A percentile compares a stretch with the other conserved stretches of the same genome.
phyloP scores from a whole-genome alignment of 2,888 invertebrate species.

The Mesorhabditis sp. region DNA sequence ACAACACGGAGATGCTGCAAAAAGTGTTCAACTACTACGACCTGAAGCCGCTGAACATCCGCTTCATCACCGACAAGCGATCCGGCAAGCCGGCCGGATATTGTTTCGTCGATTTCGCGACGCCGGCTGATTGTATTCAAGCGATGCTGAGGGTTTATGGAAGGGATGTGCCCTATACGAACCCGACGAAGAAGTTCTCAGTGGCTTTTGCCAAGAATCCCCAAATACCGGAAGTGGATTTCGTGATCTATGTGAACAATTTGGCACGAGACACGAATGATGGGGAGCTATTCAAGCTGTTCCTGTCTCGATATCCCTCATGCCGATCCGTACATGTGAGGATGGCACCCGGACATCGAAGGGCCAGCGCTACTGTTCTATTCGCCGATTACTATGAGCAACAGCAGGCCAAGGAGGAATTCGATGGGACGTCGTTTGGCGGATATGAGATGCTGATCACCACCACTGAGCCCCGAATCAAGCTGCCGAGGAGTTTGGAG shows the following conservation, averaged over 20 bases:
- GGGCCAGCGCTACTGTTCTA: background rate
- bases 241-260: background rate
- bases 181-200: background rate
- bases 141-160: conserved; percentile 2
- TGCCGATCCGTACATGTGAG: background rate
- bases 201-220: conserved; percentile 1
- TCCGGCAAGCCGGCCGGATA: background rate
- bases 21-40: conserved; percentile 4
- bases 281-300: background rate
- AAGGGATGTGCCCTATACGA: background rate
- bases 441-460: background rate
- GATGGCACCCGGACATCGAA: background rate
- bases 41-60: conserved; percentile 1
- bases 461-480: background rate
- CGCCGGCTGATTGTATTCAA: background rate
- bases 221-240: background rate
- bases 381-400: background rate
- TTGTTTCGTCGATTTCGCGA: conserved; percentile 4
- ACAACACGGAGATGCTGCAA: background rate
- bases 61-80: background rate
- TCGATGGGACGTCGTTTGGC: background rate
- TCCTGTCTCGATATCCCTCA: background rate
- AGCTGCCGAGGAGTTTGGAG: background rate
- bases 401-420: background rate
- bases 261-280: background rate